phyloP scores from a whole-genome alignment of 2,797 vertebrate genomes.

The Rhincodon typus region DNA sequence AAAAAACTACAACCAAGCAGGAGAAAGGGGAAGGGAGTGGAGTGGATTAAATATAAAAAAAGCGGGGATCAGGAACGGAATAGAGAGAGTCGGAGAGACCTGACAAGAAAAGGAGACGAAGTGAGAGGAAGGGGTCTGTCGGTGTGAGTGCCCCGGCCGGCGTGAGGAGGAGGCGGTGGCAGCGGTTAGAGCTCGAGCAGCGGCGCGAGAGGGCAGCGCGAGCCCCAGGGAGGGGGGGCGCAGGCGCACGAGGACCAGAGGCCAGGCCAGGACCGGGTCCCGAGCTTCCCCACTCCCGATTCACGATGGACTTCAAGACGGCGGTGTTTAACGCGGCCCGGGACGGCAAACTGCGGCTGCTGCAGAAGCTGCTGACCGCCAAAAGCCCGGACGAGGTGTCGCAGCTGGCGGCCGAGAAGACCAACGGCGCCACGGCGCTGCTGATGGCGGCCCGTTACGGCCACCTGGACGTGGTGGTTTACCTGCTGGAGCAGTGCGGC shows the following conservation, averaged over 20 bases:
- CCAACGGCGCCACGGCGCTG: conserved; percentile 86
- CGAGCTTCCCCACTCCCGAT: not conserved
- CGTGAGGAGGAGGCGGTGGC: too few relatives aligned
- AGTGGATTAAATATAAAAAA: not conserved
- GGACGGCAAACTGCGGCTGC: conserved; percentile 90
- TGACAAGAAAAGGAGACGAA: too few relatives aligned
- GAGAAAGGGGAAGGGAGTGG: too few relatives aligned
- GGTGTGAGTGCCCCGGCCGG: too few relatives aligned
- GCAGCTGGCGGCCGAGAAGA: conserved; percentile 85
- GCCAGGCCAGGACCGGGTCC: too few relatives aligned
- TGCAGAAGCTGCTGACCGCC: conserved; percentile 90
- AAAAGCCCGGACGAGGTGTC: conserved; percentile 84
- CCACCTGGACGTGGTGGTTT: conserved; percentile 92
- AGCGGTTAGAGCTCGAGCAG: too few relatives aligned
- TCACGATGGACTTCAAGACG: conserved; percentile 93
- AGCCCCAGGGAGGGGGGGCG: not conserved
- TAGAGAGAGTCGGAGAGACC: too few relatives aligned
- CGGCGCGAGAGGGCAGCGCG: not conserved
- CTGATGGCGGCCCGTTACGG: conserved; percentile 90
- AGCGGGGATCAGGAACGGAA: not conserved
- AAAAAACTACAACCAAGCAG: too few relatives aligned
- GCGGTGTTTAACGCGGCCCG: conserved; percentile 93
- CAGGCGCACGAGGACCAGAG: not conserved
- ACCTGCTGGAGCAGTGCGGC: conserved; percentile 84
- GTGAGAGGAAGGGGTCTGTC: not conserved